These are phyloP conservation scores for Eudemis profundana DNA, from an alignment of 2,888 invertebrate species.

Conservation along the genomic window DNA sequence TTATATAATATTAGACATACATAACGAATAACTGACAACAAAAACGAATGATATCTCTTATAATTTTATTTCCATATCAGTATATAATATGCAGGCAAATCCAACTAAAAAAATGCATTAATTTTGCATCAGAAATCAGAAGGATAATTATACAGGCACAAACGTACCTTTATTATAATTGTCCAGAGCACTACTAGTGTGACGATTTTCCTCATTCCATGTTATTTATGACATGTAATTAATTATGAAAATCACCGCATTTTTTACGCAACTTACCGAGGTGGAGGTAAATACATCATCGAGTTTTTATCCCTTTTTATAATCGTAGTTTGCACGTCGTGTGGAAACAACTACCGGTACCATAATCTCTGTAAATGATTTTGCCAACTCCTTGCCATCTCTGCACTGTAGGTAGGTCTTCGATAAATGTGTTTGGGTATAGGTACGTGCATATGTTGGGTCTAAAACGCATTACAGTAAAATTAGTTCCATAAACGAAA, in stretches of 20 bases:
- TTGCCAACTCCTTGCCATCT: background rate
- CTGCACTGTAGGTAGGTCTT: too few species aligned
- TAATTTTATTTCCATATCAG: background rate
- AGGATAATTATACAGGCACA: background rate
- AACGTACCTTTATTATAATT: background rate
- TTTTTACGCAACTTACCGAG: slow-evolving; percentile 1
- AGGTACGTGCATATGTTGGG: background rate
- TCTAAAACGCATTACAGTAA: slow-evolving; percentile 1
- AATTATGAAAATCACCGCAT: background rate
- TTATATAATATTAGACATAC: background rate
- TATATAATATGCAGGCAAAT: too few species aligned
- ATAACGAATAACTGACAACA: background rate
- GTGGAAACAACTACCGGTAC: background rate
- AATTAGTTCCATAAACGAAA: slow-evolving; percentile 19
- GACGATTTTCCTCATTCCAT: background rate
- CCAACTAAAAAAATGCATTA: too few species aligned
- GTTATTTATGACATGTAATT: background rate
- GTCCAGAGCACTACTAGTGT: too few species aligned
- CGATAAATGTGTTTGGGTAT: too few species aligned
- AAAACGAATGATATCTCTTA: background rate
- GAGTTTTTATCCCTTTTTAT: background rate
- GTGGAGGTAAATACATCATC: background rate
- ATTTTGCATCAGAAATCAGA: too few species aligned
- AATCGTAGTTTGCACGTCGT: background rate
- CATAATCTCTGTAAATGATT: background rate